Conservation (phyloP, 1,140 invertebrate species). For the Acromyrmex echinatior region DNA sequence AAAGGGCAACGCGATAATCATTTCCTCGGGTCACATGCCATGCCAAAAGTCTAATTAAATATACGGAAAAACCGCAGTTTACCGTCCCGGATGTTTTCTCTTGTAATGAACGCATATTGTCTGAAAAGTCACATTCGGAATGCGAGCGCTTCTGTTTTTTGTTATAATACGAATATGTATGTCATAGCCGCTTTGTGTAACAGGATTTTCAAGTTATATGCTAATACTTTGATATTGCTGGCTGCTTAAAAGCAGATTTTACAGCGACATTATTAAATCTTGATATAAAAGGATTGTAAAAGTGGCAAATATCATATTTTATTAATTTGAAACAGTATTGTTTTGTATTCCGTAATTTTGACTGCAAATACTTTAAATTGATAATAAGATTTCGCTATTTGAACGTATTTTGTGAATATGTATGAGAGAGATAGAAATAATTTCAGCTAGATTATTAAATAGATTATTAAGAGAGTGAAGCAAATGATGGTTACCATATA, state of each 20-base stretch:
- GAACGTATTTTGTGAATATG: neutral
- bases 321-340: constrained; percentile 8
- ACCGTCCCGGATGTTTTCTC: neutral
- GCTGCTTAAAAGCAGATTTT: neutral
- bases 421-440: neutral
- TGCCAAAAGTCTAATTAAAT: constrained; percentile 51
- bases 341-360: neutral
- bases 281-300: neutral
- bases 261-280: constrained; percentile 29
- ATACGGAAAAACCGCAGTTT: neutral
- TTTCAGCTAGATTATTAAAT: neutral
- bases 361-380: neutral
- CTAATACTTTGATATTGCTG: neutral
- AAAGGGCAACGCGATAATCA: constrained; percentile 25
- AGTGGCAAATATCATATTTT: neutral
- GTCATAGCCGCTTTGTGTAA: neutral
- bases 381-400: neutral
- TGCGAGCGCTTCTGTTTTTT: neutral
- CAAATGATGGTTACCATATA: neutral
- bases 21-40: constrained; percentile 21
- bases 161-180: neutral
- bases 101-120: neutral
- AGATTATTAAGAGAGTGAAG: neutral
- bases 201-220: neutral
- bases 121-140: neutral